Evolutionary conservation across 2,797 vertebrate species (phyloP), one percentile per base, ranked within the genome.

Genomic region (Eremophila alpestris): DNA sequence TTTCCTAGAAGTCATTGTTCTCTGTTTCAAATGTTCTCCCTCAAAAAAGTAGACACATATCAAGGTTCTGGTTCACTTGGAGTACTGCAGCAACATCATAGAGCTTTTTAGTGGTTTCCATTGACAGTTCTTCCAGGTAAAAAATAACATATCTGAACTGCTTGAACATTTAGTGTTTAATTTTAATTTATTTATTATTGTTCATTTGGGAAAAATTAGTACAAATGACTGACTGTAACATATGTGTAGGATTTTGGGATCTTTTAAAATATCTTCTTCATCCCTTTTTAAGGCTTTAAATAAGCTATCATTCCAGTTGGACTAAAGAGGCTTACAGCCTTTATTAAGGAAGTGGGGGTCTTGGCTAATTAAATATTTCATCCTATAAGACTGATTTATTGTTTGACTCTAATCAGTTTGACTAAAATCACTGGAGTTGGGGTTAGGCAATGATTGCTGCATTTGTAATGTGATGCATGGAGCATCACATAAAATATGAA

Each of bases 211-310:
- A 49, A 69, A 68, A 75, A 49, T 0, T 29, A 62, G 2, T 9
- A 49, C 62, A 55, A 69, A 21, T 38, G 1, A 13, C 14, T 52
- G n/a, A 12, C 54, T 48, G 27, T 16, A 69, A 38, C 5, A 38
- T 29, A 36, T 0, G 0, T 30, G 9, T 27, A 34, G 4, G 3
- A 8, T 16, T 32, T 34, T 30, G 2, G 3, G 7, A 32, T 17
- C 32, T 36, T 51, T 70, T 18, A 3, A 3, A 41, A 67, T 56
- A 23, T 30, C 0, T 38, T 67, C 16, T 64, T 32, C 5, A 45
- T 68, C 13, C 3, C 10, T 60, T 93, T 60, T 70, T 60, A 88
- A 77, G 23, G 23, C 23, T 85, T 92, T 73, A 76, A 88, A 65
- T 54, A 65, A 22, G 7, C 12, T 45, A 10, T 48, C 15, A 16